Evolutionary conservation across 1,140 invertebrate genomes (phyloP).

Genomic region (Triops cancriformis): DNA sequence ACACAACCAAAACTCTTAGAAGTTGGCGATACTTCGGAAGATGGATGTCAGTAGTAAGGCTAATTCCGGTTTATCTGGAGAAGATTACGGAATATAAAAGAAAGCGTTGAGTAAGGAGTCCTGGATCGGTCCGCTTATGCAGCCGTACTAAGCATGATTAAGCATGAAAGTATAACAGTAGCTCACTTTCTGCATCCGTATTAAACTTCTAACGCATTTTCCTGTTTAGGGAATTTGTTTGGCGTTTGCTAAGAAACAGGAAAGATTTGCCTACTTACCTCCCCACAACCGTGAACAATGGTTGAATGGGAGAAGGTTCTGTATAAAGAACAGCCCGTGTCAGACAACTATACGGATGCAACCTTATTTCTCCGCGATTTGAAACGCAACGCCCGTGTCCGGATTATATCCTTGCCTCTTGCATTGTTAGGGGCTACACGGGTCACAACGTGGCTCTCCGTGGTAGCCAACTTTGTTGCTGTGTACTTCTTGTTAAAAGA

Average conservation of each 20-base stretch:
- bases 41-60: no score
- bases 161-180: no score
- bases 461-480: constrained; percentile 27
- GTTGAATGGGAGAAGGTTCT: background rate
- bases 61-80: no score
- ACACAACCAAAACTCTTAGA: no score
- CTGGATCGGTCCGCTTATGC: no score
- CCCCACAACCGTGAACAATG: background rate
- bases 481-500: constrained; percentile 29
- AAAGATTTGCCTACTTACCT: background rate
- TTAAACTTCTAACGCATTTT: background rate
- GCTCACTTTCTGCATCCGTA: no score
- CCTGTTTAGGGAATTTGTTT: background rate
- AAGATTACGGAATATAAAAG: no score
- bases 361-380: background rate
- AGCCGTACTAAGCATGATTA: no score
- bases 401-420: background rate
- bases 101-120: no score
- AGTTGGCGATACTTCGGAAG: no score
- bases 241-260: background rate
- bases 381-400: background rate
- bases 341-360: background rate
- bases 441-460: background rate
- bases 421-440: background rate
- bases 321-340: background rate